Evolutionary conservation across 2,797 vertebrate species (phyloP).

Genomic region (Ptychobarbus kaznakovi): DNA sequence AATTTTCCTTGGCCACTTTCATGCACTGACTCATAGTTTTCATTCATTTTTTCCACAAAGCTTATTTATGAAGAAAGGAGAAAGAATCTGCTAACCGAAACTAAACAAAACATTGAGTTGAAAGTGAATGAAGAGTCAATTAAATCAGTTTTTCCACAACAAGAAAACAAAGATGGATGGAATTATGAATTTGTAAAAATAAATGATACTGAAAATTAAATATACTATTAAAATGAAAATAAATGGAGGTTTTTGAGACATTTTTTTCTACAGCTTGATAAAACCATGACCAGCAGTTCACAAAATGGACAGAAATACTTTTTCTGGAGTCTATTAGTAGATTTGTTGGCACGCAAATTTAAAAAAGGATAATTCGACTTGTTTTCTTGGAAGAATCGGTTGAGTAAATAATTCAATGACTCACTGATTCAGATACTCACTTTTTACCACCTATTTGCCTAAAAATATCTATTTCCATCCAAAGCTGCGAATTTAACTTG

Average conservation of each 20-base stretch:
- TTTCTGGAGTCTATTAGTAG: not conserved
- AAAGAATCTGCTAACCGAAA: not conserved
- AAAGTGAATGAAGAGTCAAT: not conserved
- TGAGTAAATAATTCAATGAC: slow-evolving; percentile 10
- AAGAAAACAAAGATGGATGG: not conserved
- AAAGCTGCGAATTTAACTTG: no score
- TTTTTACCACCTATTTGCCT: not conserved
- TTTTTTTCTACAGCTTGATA: not conserved
- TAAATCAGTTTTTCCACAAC: not conserved
- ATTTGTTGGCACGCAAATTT: not conserved
- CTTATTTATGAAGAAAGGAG: not conserved
- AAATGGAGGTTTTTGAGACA: not conserved
- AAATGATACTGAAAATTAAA: not conserved
- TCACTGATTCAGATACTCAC: not conserved
- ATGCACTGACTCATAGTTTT: not conserved
- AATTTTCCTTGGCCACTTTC: not conserved
- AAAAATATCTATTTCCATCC: not conserved
- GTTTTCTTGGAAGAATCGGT: not conserved
- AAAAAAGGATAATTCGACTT: not conserved
- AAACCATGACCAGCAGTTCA: not conserved
- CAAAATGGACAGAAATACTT: no score
- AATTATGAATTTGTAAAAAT: not conserved
- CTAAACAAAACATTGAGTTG: not conserved
- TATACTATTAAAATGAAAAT: not conserved
- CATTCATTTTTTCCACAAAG: not conserved